Conservation (phyloP, 2,888 invertebrate species). For the Scaptomyza flava region DNA sequence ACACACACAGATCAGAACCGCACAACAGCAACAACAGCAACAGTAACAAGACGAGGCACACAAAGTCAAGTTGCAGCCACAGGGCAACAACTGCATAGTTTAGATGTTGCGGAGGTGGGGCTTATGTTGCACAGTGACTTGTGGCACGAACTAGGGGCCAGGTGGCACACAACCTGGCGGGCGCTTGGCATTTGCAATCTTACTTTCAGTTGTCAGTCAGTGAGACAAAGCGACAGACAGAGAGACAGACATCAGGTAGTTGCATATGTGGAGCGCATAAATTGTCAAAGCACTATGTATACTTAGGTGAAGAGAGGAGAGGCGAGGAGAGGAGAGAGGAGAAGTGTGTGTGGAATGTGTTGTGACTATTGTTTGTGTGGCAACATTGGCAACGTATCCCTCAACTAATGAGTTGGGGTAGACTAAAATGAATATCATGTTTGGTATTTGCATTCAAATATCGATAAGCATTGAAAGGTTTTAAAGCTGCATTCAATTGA, state of each 20-base stretch:
- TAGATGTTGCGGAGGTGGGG: neutral
- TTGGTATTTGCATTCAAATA: neutral
- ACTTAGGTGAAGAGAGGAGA: neutral
- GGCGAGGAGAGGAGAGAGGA: neutral
- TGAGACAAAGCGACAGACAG: neutral
- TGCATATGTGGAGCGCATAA: constrained; percentile 59
- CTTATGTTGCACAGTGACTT: neutral
- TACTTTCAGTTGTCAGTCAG: constrained; percentile 60
- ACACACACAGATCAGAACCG: constrained; percentile 45
- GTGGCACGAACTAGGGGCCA: constrained; percentile 32
- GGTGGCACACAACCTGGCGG: constrained; percentile 25
- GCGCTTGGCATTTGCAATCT: constrained; percentile 55
- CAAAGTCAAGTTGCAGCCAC: constrained; percentile 48
- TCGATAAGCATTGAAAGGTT: neutral
- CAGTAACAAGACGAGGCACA: constrained; percentile 34
- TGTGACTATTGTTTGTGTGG: constrained; percentile 15
- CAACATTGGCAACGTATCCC: constrained; percentile 28
- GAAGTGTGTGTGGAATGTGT: neutral
- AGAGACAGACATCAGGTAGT: constrained; percentile 10
- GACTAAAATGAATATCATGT: too few species aligned
- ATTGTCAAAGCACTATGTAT: constrained; percentile 40
- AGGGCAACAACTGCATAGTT: constrained; percentile 16
- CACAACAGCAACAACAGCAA: neutral
- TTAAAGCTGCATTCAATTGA: too few species aligned
- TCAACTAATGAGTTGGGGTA: constrained; percentile 29